Conservation (phyloP, 1,140 invertebrate species). For the Orius laevigatus region DNA sequence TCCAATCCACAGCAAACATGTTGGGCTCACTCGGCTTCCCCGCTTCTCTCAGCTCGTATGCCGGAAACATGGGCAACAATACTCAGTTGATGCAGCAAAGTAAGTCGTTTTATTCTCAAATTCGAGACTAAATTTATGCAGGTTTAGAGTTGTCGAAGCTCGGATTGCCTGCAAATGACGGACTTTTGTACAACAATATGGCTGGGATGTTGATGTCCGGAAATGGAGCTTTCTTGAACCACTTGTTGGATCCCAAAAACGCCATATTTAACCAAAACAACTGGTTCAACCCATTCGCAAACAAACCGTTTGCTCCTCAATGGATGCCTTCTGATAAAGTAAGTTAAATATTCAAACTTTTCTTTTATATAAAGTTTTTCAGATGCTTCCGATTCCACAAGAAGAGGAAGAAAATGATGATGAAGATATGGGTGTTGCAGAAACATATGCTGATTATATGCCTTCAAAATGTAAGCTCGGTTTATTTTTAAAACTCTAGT, state of each 20-base stretch:
- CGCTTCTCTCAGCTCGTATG: conserved; percentile 13
- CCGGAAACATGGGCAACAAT: conserved; percentile 30
- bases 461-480: conserved; percentile 68
- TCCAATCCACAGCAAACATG: conserved; percentile 16
- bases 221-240: conserved; percentile 9
- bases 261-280: conserved; percentile 7
- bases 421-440: conserved; percentile 91
- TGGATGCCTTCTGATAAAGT: conserved; percentile 34
- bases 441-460: conserved; percentile 97
- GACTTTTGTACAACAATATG: conserved; percentile 10
- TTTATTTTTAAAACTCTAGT: too few species aligned
- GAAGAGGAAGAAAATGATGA: conserved; percentile 82
- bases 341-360: background rate
- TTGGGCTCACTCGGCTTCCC: conserved; percentile 19
- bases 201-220: conserved; percentile 5
- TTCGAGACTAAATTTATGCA: background rate
- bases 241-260: conserved; percentile 9
- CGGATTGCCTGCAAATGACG: conserved; percentile 7
- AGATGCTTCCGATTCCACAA: conserved; percentile 20
- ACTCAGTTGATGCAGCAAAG: conserved; percentile 60
- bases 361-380: too few species aligned
- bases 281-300: conserved; percentile 22
- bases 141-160: conserved; percentile 38
- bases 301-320: conserved; percentile 33
- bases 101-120: conserved; percentile 35